phyloP scores from a whole-genome alignment of 2,888 invertebrate genomes.

The Hirtodrosophila cameraria region DNA sequence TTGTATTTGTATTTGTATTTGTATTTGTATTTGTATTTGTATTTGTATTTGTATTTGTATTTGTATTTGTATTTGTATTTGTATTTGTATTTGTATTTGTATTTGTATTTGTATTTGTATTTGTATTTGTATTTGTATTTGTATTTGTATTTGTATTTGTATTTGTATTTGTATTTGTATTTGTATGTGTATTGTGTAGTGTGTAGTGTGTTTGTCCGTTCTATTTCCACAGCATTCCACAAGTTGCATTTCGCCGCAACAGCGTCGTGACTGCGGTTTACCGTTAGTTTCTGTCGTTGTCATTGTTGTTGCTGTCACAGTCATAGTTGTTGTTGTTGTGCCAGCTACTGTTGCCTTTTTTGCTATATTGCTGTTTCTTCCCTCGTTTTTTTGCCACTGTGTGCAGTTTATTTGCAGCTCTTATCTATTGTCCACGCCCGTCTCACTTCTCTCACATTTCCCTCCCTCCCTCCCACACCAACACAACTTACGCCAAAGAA shows the following conservation, averaged over 20 bases:
- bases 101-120: constrained; percentile 24
- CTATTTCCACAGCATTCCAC: constrained; percentile 64
- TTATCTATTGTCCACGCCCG: constrained; percentile 47
- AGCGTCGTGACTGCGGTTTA: constrained; percentile 10
- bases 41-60: constrained; percentile 8
- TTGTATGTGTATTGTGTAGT: constrained; percentile 4
- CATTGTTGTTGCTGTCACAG: no score
- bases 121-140: constrained; percentile 18
- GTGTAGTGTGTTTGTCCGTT: constrained; percentile 18
- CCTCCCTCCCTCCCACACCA: constrained; percentile 1
- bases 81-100: constrained; percentile 17
- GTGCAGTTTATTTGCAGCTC: constrained; percentile 34
- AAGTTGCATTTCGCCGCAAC: constrained; percentile 50
- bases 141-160: constrained; percentile 21
- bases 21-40: constrained; percentile 21
- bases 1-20: constrained; percentile 24
- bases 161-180: constrained; percentile 13
- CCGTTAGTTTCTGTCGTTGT: constrained; percentile 25
- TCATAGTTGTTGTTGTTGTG: no score
- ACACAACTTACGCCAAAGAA: constrained; percentile 13
- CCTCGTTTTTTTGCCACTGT: background rate
- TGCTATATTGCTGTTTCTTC: constrained; percentile 11
- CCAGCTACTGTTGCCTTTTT: no score
- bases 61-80: background rate
- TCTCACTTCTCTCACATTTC: background rate